Evolutionary conservation across 2,797 vertebrate species (phyloP).

Genomic region (Ctenochaetus hawaiiensis): DNA sequence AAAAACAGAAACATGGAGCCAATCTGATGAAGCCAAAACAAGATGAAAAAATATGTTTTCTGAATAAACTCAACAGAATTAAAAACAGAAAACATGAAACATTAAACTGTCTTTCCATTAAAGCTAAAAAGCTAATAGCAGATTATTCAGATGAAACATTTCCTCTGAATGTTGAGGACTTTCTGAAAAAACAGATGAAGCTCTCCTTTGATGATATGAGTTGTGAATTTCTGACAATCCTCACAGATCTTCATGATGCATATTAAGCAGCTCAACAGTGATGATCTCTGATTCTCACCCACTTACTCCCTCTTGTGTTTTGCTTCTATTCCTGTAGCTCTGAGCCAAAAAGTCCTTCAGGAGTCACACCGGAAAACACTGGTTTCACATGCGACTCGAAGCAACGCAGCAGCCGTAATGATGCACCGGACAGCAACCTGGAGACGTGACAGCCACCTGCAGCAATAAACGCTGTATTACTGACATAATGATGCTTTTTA

Average conservation of each 20-base stretch:
- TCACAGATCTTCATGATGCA: constrained; percentile 71
- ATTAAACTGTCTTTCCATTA: background rate
- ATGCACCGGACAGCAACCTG: constrained; percentile 5
- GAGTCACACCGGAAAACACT: constrained; percentile 45
- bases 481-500: background rate
- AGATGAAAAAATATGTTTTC: background rate
- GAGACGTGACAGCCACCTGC: constrained; percentile 24
- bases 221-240: constrained; percentile 65
- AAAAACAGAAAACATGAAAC: background rate
- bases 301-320: constrained; percentile 78
- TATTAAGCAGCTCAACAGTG: constrained; percentile 67
- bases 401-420: constrained; percentile 3
- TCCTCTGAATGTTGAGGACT: constrained; percentile 11
- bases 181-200: constrained; percentile 27
- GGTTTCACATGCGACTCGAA: constrained; percentile 13
- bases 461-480: background rate
- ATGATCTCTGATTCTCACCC: constrained; percentile 76
- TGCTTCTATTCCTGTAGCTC: constrained; percentile 74
- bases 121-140: background rate
- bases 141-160: constrained; percentile 45
- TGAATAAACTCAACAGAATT: background rate
- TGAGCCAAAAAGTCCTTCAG: constrained; percentile 69
- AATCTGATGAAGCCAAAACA: background rate
- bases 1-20: background rate
- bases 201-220: constrained; percentile 37